Base-by-base conservation (phyloP, 2,888 invertebrate genomes). In the Melikaiella ostensackeni region DNA sequence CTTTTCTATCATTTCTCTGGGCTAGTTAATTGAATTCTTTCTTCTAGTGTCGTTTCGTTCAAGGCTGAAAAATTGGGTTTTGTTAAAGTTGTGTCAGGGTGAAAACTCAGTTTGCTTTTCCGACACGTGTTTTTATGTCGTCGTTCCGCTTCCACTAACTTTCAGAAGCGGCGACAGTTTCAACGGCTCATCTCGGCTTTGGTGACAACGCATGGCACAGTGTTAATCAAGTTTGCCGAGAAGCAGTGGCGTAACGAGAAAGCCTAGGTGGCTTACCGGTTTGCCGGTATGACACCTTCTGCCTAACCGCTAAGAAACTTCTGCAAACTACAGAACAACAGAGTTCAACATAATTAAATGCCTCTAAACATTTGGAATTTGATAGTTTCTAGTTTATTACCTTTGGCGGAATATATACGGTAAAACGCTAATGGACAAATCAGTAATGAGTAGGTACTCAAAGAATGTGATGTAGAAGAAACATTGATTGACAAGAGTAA, bases 111-210 rank as follows among this genome's bases (percentile, higher is more conserved):
- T 70, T 55, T 70, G 9, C 70, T 70, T 70, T 70, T 70, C 50
- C 30, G 70, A 70, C 50, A 55, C 27, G 11, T 70, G 70, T 46
- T 70, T 70, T 70, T 70, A 70, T 70, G n/a, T 50, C n/a, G 30
- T 55, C n/a, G 11, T 33, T 70, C n/a, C 70, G 30, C 50, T 70
- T 70, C 19, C 19, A 66, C 50, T 50, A 70, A 70, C 50, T 50
- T 70, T 70, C 5, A 50, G 50, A 50, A 70, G 50, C n/a, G n/a
- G 16, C 33, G 70, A 70, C 70, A 70, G 46, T 70, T 70, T 70
- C 70, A 70, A 70, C 70, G 50, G 70, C 70, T 70, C 70, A 70
- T 70, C 50, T 70, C 50, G 27, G 70, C 70, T 70, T 50, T 70
- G 70, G 70, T 33, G 70, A 33, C 70, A 30, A 46, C 30, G 70